Conservation (phyloP, 2,797 vertebrate species). For the Trichosurus vulpecula region DNA sequence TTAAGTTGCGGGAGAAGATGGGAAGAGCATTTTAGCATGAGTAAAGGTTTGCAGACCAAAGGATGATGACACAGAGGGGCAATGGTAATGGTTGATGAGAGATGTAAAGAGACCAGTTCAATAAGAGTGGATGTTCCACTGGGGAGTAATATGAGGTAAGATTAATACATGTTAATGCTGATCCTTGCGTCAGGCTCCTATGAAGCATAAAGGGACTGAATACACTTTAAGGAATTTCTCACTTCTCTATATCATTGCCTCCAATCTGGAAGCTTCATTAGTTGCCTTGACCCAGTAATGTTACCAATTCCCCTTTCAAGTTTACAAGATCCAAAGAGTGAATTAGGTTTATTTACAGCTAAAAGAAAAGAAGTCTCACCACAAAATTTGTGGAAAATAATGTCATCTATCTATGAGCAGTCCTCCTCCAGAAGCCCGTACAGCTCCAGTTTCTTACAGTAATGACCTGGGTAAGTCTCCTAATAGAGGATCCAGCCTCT, state of each 20-base stretch:
- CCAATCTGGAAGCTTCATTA: background rate
- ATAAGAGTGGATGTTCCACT: background rate
- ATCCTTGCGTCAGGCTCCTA: background rate
- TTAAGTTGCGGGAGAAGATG: background rate
- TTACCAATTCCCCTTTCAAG: background rate
- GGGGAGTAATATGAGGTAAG: background rate
- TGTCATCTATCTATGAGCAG: background rate
- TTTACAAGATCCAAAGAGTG: background rate
- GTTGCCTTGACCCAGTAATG: background rate
- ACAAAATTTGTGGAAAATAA: background rate
- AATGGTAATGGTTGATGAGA: background rate
- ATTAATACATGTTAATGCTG: background rate
- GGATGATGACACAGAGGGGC: background rate
- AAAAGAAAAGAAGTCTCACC: background rate
- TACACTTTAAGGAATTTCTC: background rate
- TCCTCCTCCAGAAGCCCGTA: background rate
- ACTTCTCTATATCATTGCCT: background rate
- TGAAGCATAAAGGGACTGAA: background rate
- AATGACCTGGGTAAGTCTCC: background rate
- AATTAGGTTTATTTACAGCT: background rate
- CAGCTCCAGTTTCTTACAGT: background rate
- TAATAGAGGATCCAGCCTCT: background rate
- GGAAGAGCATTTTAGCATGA: background rate
- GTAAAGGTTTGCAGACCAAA: background rate
- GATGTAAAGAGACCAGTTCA: background rate